Percentiles rank a stretch among this genome's conserved stretches.
These are phyloP conservation scores for Diabrotica balteata DNA, from an alignment of 2,888 invertebrate species.

Conservation along the genomic window DNA sequence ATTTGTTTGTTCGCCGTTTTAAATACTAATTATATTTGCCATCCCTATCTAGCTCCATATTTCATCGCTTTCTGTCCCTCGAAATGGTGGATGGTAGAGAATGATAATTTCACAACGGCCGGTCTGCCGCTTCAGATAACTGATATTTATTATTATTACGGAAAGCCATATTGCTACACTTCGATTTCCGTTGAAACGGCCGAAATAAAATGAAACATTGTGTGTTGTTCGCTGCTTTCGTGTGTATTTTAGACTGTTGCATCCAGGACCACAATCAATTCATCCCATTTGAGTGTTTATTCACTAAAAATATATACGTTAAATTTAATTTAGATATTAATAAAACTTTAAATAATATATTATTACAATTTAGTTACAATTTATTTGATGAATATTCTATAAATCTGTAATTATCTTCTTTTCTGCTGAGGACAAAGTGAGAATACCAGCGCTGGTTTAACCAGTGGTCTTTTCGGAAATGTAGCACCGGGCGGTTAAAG, in stretches of 20 bases:
- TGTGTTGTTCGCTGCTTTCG: constrained; percentile 29
- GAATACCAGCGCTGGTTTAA: no score
- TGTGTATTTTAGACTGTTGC: constrained; percentile 9
- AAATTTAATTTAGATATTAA: no score
- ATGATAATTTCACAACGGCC: constrained; percentile 53
- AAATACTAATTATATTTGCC: constrained; percentile 45
- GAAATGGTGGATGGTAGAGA: constrained; percentile 43
- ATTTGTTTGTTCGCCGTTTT: constrained; percentile 44
- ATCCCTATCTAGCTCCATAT: constrained; percentile 37
- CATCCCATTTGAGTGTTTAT: no score
- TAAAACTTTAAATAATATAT: no score
- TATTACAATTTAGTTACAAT: no score
- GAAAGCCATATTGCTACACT: constrained; percentile 52
- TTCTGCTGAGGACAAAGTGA: no score
- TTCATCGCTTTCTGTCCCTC: constrained; percentile 36
- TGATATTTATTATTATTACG: constrained; percentile 56
- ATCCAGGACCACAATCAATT: background rate
- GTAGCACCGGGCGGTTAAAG: no score
- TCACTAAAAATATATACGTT: no score
- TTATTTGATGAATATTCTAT: no score
- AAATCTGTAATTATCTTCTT: no score
- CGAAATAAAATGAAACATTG: constrained; percentile 45
- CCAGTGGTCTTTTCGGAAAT: no score
- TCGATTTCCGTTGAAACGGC: constrained; percentile 50
- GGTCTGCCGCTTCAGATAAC: constrained; percentile 50